Conservation (phyloP, 2,113 vertebrate genomes). For the Pangasianodon hypophthalmus region DNA sequence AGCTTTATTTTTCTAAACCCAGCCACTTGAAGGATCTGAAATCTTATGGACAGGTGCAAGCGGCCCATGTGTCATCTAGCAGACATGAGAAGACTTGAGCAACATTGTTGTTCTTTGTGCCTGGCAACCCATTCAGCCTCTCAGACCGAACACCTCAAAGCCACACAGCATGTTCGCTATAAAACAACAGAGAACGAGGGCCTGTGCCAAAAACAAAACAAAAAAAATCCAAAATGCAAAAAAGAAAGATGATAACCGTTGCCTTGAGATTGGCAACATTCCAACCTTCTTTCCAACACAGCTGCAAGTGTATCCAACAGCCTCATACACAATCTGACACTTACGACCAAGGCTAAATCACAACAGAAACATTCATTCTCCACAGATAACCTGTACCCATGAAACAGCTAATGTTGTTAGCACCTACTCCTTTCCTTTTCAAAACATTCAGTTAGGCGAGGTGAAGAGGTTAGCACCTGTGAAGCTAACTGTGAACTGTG, state of each 20-base stretch:
- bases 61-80: slow-evolving; percentile 35
- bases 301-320: slow-evolving; percentile 38
- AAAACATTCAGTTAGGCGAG: slow-evolving; percentile 2
- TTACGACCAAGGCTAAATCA: slow-evolving; percentile 48
- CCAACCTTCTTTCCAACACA: slow-evolving; percentile 18
- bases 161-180: slow-evolving; percentile 37
- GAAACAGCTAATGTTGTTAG: slow-evolving; percentile 1
- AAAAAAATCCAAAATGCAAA: slow-evolving; percentile 4
- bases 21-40: slow-evolving; percentile 43
- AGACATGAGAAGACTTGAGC: slow-evolving; percentile 55
- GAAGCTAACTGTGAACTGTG: background rate
- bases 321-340: slow-evolving; percentile 35
- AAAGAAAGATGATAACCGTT: slow-evolving; percentile 49
- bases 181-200: slow-evolving; percentile 29
- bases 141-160: slow-evolving; percentile 31
- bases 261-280: slow-evolving; percentile 40
- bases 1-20: slow-evolving; percentile 36
- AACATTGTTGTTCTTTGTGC: slow-evolving; percentile 41
- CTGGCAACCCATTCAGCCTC: slow-evolving; percentile 34
- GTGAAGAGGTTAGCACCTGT: slow-evolving; percentile 14
- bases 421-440: slow-evolving; percentile 2
- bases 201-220: slow-evolving; percentile 11
- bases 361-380: slow-evolving; percentile 26
- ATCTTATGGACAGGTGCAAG: slow-evolving; percentile 68
- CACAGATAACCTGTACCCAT: background rate